Evolutionary conservation across 1,140 invertebrate species (phyloP).

Genomic region (Heterodera carotae): DNA sequence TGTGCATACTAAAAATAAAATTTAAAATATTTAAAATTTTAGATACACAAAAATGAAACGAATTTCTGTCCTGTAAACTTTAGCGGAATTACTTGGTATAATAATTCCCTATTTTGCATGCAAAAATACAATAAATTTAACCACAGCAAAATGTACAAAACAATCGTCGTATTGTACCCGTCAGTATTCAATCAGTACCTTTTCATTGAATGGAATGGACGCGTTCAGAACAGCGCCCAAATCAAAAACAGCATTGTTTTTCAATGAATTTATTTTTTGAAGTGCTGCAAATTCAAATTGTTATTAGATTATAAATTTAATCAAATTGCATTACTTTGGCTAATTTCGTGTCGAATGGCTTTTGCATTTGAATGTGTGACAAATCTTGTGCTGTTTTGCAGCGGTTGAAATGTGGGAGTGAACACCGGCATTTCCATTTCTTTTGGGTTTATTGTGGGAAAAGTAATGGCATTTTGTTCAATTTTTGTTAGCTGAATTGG

Average conservation of each 20-base stretch:
- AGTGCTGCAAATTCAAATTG: background rate
- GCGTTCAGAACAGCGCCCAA: background rate
- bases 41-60: background rate
- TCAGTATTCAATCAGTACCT: background rate
- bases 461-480: background rate
- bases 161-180: too few species aligned
- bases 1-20: conserved; percentile 5
- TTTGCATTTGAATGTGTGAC: conserved; percentile 1
- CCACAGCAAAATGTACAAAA: too few species aligned
- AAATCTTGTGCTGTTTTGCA: background rate
- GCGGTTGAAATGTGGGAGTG: background rate
- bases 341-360: background rate
- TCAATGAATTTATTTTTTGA: background rate
- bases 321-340: background rate
- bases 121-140: too few species aligned
- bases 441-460: background rate
- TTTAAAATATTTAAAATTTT: background rate
- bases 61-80: too few species aligned
- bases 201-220: background rate
- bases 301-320: background rate
- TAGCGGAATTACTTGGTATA: too few species aligned
- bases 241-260: background rate
- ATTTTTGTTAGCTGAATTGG: background rate
- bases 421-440: background rate
- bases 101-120: too few species aligned